Conservation (phyloP, 2,888 invertebrate genomes). For the Orthonevra nobilis region DNA sequence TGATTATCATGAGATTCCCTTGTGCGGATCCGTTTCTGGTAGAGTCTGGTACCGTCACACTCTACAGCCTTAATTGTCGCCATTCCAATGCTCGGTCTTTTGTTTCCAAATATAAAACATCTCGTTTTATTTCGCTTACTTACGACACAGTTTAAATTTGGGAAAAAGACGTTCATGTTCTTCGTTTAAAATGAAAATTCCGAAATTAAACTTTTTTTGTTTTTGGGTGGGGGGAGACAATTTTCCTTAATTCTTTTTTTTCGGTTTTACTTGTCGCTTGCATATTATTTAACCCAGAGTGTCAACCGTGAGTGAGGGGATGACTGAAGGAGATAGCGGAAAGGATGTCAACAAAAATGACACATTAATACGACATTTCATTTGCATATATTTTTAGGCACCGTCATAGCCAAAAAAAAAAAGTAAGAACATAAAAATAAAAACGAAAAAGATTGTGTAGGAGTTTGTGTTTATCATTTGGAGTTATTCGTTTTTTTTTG, state of each 20-base stretch:
- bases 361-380: slow-evolving; percentile 55
- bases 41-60: slow-evolving; percentile 26
- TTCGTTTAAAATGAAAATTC: slow-evolving; percentile 58
- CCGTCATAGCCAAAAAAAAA: too few relatives aligned
- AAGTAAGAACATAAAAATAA: too few relatives aligned
- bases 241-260: slow-evolving; percentile 1
- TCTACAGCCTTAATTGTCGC: slow-evolving; percentile 31
- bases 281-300: slow-evolving; percentile 16
- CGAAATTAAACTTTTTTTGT: slow-evolving; percentile 43
- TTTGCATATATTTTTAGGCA: slow-evolving; percentile 34
- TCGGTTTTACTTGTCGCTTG: slow-evolving; percentile 17
- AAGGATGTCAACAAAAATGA: slow-evolving; percentile 48
- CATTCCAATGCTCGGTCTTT: slow-evolving; percentile 6
- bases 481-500: neutral
- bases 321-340: neutral
- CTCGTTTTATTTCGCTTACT: neutral
- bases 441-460: slow-evolving; percentile 19
- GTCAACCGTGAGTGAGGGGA: slow-evolving; percentile 2
- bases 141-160: slow-evolving; percentile 14
- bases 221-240: slow-evolving; percentile 8
- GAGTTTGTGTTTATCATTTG: slow-evolving; percentile 7
- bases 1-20: slow-evolving; percentile 19
- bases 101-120: slow-evolving; percentile 34
- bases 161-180: slow-evolving; percentile 36
- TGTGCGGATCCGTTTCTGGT: slow-evolving; percentile 10